These are phyloP conservation scores for Zophobas atratus DNA, from an alignment of 1,140 invertebrate species.

Conservation along the genomic window DNA sequence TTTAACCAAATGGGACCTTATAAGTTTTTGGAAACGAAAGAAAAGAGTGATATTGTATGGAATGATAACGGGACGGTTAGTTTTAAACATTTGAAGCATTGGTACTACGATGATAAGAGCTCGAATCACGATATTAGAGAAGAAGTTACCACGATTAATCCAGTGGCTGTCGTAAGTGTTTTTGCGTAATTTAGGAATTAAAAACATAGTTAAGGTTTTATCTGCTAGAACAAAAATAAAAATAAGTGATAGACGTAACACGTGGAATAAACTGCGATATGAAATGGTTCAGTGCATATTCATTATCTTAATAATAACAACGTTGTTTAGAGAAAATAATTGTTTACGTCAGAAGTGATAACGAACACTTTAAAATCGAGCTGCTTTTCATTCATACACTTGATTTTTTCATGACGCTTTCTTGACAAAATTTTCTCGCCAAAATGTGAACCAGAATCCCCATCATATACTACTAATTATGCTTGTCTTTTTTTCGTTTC, in stretches of 20 bases:
- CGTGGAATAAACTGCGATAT: not conserved
- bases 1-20: constrained; percentile 81
- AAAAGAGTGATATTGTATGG: constrained; percentile 81
- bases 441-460: too few relatives aligned
- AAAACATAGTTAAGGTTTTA: too few relatives aligned
- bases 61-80: constrained; percentile 79
- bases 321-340: too few relatives aligned
- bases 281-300: not conserved
- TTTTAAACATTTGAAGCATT: constrained; percentile 82
- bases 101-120: constrained; percentile 79
- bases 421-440: too few relatives aligned
- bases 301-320: not conserved
- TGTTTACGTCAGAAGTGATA: too few relatives aligned
- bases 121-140: constrained; percentile 69
- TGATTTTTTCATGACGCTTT: too few relatives aligned
- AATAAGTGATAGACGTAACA: not conserved
- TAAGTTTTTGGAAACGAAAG: constrained; percentile 76
- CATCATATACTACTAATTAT: too few relatives aligned
- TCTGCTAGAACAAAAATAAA: too few relatives aligned
- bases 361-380: too few relatives aligned
- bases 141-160: constrained; percentile 83
- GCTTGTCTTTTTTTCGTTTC: too few relatives aligned
- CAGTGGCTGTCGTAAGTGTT: constrained; percentile 82
- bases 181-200: not conserved
- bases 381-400: too few relatives aligned